phyloP scores from a whole-genome alignment of 2,888 invertebrate species.

The Orthosia incerta region DNA sequence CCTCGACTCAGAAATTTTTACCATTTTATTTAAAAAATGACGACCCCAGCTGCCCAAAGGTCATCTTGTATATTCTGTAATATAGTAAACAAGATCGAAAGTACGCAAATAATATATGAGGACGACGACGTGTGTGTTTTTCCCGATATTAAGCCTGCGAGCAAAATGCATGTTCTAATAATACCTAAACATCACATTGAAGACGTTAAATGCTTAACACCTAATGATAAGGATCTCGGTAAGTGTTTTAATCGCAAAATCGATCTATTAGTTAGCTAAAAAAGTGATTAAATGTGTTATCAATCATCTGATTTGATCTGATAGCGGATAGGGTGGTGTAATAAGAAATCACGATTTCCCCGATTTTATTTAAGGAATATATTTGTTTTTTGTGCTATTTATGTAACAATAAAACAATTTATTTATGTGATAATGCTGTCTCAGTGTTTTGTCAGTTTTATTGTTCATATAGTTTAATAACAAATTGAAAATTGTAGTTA shows the following conservation, averaged over 20 bases:
- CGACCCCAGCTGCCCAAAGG: slow-evolving; percentile 61
- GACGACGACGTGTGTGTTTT: slow-evolving; percentile 95
- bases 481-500: no score
- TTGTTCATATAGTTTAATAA: no score
- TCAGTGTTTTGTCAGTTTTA: not conserved
- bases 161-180: slow-evolving; percentile 95
- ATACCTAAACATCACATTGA: slow-evolving; percentile 94
- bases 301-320: slow-evolving; percentile 33
- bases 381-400: not conserved
- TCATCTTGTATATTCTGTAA: slow-evolving; percentile 94
- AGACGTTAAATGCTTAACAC: slow-evolving; percentile 93
- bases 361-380: not conserved
- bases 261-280: not conserved
- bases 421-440: not conserved
- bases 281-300: slow-evolving; percentile 45
- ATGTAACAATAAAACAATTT: no score
- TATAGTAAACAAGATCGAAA: slow-evolving; percentile 92
- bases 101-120: slow-evolving; percentile 92
- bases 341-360: slow-evolving; percentile 10
- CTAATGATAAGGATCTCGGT: slow-evolving; percentile 93
- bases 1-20: not conserved
- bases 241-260: slow-evolving; percentile 73
- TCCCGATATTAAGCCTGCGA: slow-evolving; percentile 95
- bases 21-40: slow-evolving; percentile 68
- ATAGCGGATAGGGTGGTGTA: slow-evolving; percentile 28